phyloP scores from a whole-genome alignment of 1,140 invertebrate species.

The Augochlora pura region DNA sequence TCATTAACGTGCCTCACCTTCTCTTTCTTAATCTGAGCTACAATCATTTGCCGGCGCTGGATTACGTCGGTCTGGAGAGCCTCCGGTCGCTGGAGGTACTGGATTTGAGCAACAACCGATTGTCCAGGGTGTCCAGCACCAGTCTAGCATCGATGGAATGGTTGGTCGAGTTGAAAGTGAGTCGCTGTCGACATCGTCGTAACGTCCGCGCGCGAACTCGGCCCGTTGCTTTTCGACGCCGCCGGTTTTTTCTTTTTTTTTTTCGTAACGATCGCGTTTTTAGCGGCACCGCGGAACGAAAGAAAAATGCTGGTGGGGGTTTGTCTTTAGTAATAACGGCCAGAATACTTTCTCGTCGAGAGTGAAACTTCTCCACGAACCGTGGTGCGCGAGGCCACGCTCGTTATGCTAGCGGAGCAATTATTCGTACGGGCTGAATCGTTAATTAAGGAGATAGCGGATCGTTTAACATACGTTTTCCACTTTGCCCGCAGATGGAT shows the following conservation, averaged over 20 bases:
- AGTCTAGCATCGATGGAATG: constrained; percentile 87
- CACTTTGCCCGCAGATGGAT: constrained; percentile 80
- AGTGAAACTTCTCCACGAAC: constrained; percentile 68
- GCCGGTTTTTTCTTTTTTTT: not conserved
- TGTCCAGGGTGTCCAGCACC: constrained; percentile 85
- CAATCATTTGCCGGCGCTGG: constrained; percentile 86
- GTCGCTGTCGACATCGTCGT: no score
- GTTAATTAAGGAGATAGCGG: constrained; percentile 55
- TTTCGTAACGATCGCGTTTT: constrained; percentile 16
- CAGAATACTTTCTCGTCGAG: constrained; percentile 69
- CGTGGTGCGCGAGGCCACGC: constrained; percentile 57
- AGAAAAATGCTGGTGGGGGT: not conserved
- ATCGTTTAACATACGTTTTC: constrained; percentile 48
- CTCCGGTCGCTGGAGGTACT: constrained; percentile 89
- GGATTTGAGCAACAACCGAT: constrained; percentile 88
- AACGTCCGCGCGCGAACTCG: no score
- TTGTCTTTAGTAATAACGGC: constrained; percentile 50
- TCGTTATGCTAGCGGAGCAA: constrained; percentile 61
- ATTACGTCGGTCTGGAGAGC: constrained; percentile 86
- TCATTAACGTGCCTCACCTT: constrained; percentile 88
- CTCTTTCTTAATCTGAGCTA: constrained; percentile 91
- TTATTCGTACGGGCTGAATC: constrained; percentile 57
- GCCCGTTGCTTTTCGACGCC: no score
- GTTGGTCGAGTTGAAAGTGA: constrained; percentile 89
- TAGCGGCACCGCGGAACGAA: not conserved